Evolutionary conservation across 2,113 vertebrate genomes (phyloP), one percentile per base, ranked within the genome.

Genomic region (Cepphus grylle): DNA sequence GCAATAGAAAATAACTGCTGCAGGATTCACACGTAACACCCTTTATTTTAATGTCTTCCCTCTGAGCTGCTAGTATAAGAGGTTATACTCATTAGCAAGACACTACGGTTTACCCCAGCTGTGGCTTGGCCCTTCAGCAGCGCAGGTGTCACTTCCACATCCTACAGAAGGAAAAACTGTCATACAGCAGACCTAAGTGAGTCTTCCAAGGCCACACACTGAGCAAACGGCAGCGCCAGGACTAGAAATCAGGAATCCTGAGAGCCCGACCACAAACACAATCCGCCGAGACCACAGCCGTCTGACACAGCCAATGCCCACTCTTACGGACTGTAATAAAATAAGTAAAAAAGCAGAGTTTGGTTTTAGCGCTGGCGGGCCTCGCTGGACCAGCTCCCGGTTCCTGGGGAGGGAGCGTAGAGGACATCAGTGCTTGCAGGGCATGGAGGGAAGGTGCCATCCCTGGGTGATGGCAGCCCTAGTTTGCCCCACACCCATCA

Each of bases 181-280:
- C 2, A 19, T 0, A 9, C 66, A 77, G 58, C 53, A 66, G 58
- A 88, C 59, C 76, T 67, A 11, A 79, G 65, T 16, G 83, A 95
- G 53, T 26, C 82, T 79, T 95, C 91, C 95, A 97, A 89, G 95
- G 95, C 96, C 95, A 97, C 93, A 97, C 94, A 97, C 20, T 0
- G 3, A 82, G 95, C 73, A 70, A 63, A 79, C 1, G 3, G 86
- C 93, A 91, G 53, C 11, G 62, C 81, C 95, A 94, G 88, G 72
- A 83, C 55, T 30, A 55, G 71, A 66, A 95, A 93, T 50, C n/a
- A 83, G 81, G 93, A 91, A 89, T 94, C 86, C 43, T 5, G 7
- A 94, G 84, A 20, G 5, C 74, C 53, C 8, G 5, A 94, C 97
- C 96, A 96, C 91, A 97, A 91, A 84, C 69, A 61, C 83, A 87